Conservation (phyloP, 2,113 vertebrate species). For the Candoia aspera region DNA sequence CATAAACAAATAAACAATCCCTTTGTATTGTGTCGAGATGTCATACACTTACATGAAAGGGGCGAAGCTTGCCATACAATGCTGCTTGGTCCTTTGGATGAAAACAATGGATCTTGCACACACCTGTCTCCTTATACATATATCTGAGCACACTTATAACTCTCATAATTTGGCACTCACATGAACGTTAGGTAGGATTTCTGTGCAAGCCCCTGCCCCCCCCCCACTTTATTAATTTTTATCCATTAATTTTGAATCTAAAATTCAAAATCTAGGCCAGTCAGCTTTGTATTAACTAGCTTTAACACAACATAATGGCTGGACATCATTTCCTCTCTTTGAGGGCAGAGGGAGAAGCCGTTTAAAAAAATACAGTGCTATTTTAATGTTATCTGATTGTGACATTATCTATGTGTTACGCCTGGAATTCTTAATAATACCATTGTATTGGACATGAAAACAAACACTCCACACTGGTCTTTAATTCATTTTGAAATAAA, state of each 20-base stretch:
- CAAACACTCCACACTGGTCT: constrained; percentile 7
- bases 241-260: background rate
- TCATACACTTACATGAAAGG: background rate
- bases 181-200: background rate
- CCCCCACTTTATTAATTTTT: background rate
- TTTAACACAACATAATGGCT: background rate
- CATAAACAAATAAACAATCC: background rate
- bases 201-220: background rate
- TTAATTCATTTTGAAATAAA: constrained; percentile 58
- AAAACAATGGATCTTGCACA: background rate
- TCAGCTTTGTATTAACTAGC: constrained; percentile 13
- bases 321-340: background rate
- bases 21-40: background rate
- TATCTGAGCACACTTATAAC: background rate
- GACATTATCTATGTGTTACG: rapidly evolving
- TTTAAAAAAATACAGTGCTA: background rate
- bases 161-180: background rate
- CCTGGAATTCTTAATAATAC: constrained; percentile 29
- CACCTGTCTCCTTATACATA: background rate
- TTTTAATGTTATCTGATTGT: constrained; percentile 13
- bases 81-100: background rate
- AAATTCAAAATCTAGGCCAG: background rate
- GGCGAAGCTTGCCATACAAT: background rate
- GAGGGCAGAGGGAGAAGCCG: background rate
- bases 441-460: rapidly evolving